Evolutionary conservation across 2,797 vertebrate species (phyloP).

Genomic region (Amniataba percoides): DNA sequence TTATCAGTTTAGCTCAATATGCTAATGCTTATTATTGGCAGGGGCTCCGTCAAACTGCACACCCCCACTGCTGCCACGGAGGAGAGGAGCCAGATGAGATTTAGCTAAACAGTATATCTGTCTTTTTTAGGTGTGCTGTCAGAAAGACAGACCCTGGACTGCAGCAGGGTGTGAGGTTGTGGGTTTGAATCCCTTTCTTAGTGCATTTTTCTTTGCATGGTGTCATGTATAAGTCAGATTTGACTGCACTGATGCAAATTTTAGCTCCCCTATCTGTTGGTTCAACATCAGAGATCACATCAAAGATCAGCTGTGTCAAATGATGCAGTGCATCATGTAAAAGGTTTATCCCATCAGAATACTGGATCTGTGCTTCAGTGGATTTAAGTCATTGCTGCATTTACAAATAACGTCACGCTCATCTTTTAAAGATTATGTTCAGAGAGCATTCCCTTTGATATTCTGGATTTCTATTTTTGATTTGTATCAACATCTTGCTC

Average conservation of each 20-base stretch:
- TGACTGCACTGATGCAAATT: background rate
- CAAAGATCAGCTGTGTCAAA: background rate
- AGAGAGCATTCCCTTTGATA: background rate
- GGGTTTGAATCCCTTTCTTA: slow-evolving; percentile 29
- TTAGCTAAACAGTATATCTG: slow-evolving; percentile 51
- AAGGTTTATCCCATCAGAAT: slow-evolving; percentile 3
- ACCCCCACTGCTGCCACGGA: slow-evolving; percentile 44
- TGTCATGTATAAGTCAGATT: background rate
- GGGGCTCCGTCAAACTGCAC: slow-evolving; percentile 41
- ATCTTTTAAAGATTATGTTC: background rate
- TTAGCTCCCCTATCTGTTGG: background rate
- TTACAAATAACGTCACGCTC: slow-evolving; percentile 1
- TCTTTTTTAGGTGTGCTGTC: slow-evolving; percentile 34
- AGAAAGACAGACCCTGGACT: slow-evolving; percentile 23
- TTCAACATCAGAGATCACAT: slow-evolving; percentile 3
- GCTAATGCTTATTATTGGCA: slow-evolving; percentile 68
- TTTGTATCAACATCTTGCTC: background rate
- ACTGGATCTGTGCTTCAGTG: background rate
- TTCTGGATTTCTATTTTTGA: background rate
- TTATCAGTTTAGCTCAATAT: slow-evolving; percentile 73
- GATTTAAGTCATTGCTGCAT: background rate
- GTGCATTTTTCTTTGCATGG: background rate
- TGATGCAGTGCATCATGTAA: background rate
- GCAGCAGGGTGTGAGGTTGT: slow-evolving; percentile 18
- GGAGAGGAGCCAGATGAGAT: slow-evolving; percentile 54